phyloP scores from a whole-genome alignment of 2,888 invertebrate genomes.

The Hirudinaria manillensis region DNA sequence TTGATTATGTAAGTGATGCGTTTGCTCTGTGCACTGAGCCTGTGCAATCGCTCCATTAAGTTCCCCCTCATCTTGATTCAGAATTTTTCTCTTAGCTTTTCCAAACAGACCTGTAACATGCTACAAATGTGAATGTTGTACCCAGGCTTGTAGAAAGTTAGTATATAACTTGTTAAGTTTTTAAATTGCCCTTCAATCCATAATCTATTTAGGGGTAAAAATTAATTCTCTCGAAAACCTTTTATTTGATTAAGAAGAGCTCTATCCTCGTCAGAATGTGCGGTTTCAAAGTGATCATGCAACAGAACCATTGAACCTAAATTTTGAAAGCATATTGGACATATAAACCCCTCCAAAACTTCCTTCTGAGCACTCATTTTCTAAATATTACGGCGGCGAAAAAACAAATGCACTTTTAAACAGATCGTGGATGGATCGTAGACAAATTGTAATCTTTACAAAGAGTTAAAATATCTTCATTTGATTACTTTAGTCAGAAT shows the following conservation, averaged over 20 bases:
- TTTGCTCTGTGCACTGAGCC: conserved; percentile 7
- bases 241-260: conserved; percentile 54
- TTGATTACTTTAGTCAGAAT: too few relatives aligned
- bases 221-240: conserved; percentile 43
- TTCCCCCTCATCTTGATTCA: conserved; percentile 63
- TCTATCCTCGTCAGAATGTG: conserved; percentile 64
- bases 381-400: neutral
- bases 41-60: neutral
- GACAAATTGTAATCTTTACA: too few relatives aligned
- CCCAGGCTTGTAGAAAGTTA: neutral
- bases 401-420: too few relatives aligned
- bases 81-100: conserved; percentile 79
- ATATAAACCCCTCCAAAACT: conserved; percentile 79
- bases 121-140: neutral
- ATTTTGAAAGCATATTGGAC: conserved; percentile 88
- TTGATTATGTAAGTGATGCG: conserved; percentile 40
- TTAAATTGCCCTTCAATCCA: neutral
- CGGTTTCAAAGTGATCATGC: conserved; percentile 79
- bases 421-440: too few relatives aligned
- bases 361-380: conserved; percentile 19
- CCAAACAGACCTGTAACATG: conserved; percentile 58
- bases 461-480: too few relatives aligned
- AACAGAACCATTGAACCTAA: conserved; percentile 75
- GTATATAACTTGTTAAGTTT: neutral
- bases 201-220: too few relatives aligned